Evolutionary conservation across 1,140 invertebrate species (phyloP).

Genomic region (Trissolcus basalis): DNA sequence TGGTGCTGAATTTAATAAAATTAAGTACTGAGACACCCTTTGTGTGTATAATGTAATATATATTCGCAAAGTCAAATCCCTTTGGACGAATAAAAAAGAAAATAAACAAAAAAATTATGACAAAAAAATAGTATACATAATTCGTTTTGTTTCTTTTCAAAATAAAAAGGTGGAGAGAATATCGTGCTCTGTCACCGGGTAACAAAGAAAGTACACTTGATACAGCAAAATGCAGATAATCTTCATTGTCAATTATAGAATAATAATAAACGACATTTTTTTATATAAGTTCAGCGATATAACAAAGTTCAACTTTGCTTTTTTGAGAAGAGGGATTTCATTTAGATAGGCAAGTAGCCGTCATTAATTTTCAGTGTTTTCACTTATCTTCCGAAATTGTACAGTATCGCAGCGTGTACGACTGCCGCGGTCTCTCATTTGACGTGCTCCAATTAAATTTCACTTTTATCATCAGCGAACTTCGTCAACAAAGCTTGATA

Average conservation of each 20-base stretch:
- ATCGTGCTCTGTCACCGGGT: no score
- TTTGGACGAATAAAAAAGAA: background rate
- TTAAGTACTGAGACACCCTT: background rate
- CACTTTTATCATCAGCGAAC: no score
- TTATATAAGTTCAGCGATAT: conserved; percentile 25
- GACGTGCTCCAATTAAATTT: conserved; percentile 18
- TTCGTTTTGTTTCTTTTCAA: no score
- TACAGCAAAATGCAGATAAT: conserved; percentile 36
- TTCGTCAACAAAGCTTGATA: no score
- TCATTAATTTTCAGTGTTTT: no score
- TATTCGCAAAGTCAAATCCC: background rate
- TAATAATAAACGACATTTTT: conserved; percentile 16
- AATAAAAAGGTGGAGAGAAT: no score
- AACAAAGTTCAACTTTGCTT: conserved; percentile 17
- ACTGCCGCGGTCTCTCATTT: conserved; percentile 32
- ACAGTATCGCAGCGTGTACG: conserved; percentile 44
- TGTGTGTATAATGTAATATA: conserved; percentile 23
- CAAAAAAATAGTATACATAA: no score
- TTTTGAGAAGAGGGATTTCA: conserved; percentile 33
- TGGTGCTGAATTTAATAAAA: no score
- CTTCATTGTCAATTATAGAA: conserved; percentile 51
- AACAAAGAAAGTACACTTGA: conserved; percentile 50
- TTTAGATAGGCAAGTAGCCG: no score
- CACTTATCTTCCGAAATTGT: conserved; percentile 51
- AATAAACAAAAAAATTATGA: no score